Conservation (phyloP, 1,140 invertebrate genomes). For the Scylla paramamosain region DNA sequence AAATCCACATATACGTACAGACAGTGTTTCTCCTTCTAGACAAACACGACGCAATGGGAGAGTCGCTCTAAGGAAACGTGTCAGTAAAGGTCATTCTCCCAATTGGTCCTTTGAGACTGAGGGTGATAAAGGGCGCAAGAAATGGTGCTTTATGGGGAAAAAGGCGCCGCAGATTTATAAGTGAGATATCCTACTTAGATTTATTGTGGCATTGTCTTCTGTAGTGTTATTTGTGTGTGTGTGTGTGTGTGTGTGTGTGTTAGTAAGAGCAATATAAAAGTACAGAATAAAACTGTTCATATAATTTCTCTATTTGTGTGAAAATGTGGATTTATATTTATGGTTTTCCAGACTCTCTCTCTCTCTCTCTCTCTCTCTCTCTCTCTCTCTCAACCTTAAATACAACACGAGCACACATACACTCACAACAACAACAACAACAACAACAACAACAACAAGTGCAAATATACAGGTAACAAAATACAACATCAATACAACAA, state of each 20-base stretch:
- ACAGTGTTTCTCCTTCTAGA: constrained; percentile 3
- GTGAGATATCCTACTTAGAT: not conserved
- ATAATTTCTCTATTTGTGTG: not conserved
- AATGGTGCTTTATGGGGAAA: constrained; percentile 46
- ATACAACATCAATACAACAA: not conserved
- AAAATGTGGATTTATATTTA: not conserved
- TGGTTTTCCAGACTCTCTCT: not conserved
- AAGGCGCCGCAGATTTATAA: not conserved
- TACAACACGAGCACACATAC: not conserved
- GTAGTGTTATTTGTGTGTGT: not conserved
- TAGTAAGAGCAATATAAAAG: not conserved
- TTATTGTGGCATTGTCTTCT: not conserved
- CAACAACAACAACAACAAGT: not conserved
- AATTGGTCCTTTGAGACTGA: constrained; percentile 32
- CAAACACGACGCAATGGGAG: constrained; percentile 1
- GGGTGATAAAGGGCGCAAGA: not conserved
- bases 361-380: constrained; percentile 20
- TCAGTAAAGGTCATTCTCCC: constrained; percentile 32
- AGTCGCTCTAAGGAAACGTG: not conserved
- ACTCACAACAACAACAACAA: not conserved
- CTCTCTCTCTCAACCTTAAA: not conserved
- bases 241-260: constrained; percentile 19
- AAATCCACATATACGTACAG: constrained; percentile 21
- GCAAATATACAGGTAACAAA: not conserved
- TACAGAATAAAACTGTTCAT: no score